Evolutionary conservation across 2,797 vertebrate genomes (phyloP).

Genomic region (Galago senegalensis): DNA sequence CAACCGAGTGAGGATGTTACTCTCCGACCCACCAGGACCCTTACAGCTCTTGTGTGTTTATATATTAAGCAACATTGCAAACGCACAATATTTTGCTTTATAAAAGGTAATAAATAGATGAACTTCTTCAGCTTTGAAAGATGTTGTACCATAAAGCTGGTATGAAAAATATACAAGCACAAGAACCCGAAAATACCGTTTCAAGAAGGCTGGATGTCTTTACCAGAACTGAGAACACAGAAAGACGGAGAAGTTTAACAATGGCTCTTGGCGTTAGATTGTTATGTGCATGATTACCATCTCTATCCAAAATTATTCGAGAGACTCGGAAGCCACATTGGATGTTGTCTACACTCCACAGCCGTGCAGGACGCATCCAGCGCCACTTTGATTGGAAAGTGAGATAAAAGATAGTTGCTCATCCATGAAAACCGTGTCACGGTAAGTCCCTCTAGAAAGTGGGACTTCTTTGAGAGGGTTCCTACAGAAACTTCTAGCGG

Average conservation of each 20-base stretch:
- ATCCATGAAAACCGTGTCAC: conserved; percentile 22
- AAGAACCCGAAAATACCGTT: background rate
- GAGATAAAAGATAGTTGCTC: background rate
- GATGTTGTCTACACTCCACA: background rate
- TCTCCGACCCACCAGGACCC: background rate
- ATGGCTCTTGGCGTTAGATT: background rate
- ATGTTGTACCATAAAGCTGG: background rate
- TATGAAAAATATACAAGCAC: background rate
- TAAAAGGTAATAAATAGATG: background rate
- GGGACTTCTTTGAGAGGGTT: background rate
- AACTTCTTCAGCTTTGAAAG: background rate
- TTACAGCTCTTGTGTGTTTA: background rate
- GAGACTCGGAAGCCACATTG: background rate
- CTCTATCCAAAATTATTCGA: conserved; percentile 21
- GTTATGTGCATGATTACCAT: background rate
- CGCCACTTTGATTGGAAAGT: background rate
- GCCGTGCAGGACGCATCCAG: background rate
- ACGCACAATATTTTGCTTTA: background rate
- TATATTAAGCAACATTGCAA: background rate
- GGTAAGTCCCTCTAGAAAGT: background rate
- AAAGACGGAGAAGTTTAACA: background rate
- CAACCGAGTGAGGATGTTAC: conserved; percentile 59
- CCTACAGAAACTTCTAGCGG: background rate
- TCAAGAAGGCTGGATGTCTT: background rate
- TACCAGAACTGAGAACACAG: background rate